Conservation (phyloP, 2,113 vertebrate species). For the Ochotona curzoniae region DNA sequence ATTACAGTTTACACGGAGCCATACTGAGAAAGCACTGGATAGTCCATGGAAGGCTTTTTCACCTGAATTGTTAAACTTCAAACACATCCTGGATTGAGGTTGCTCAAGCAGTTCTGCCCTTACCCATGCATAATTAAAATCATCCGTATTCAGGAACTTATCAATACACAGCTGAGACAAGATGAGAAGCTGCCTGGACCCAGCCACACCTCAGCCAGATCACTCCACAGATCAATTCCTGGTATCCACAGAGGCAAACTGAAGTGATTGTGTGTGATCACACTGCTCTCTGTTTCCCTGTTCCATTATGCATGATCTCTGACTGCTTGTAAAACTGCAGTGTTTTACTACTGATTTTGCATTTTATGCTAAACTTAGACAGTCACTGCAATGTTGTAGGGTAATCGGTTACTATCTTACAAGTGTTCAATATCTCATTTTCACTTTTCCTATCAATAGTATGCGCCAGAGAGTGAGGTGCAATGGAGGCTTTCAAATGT, state of each 20-base stretch:
- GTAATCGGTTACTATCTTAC: conserved; percentile 36
- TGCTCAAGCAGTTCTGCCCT: conserved; percentile 46
- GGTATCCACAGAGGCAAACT: conserved; percentile 68
- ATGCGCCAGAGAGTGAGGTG: background rate
- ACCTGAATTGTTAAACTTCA: conserved; percentile 44
- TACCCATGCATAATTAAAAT: conserved; percentile 79
- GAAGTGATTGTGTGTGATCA: conserved; percentile 69
- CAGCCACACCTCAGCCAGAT: conserved; percentile 71
- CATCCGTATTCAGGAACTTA: conserved; percentile 68
- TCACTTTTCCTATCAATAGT: conserved; percentile 40
- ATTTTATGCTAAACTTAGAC: conserved; percentile 62
- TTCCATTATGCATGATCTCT: conserved; percentile 77
- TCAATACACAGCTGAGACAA: conserved; percentile 78
- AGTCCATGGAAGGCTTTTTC: background rate
- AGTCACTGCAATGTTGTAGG: conserved; percentile 51
- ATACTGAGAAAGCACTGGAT: background rate
- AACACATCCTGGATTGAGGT: conserved; percentile 61
- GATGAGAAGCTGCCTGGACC: conserved; percentile 44
- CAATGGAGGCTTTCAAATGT: conserved; percentile 58
- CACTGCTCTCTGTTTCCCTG: conserved; percentile 19
- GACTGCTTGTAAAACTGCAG: conserved; percentile 73
- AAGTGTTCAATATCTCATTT: conserved; percentile 60
- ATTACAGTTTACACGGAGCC: background rate
- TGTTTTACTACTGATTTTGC: conserved; percentile 74
- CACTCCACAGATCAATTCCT: conserved; percentile 79